A percentile compares a stretch with the other conserved stretches of the same genome.
Evolutionary conservation across 2,888 invertebrate genomes (phyloP).

Genomic region (Therioaphis trifolii): DNA sequence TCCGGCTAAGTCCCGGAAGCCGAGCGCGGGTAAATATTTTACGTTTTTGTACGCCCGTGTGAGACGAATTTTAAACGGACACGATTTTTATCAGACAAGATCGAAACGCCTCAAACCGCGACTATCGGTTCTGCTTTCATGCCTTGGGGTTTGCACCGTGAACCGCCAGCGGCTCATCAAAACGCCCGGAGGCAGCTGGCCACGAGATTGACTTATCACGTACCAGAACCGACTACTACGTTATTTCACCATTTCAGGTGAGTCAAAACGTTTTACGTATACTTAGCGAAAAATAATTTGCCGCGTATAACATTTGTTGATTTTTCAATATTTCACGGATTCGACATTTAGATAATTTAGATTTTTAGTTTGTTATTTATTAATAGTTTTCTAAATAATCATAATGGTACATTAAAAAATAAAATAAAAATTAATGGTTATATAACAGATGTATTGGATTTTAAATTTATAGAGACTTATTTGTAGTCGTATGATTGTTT

Average conservation of each 20-base stretch:
- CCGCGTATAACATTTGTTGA: no score
- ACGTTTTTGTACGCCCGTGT: neutral
- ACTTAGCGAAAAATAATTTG: no score
- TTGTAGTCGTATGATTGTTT: no score
- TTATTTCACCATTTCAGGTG: slow-evolving; percentile 58
- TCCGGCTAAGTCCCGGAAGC: slow-evolving; percentile 35
- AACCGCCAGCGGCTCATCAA: slow-evolving; percentile 65
- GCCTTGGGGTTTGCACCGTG: slow-evolving; percentile 62
- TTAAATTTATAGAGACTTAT: no score
- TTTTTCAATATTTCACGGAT: no score
- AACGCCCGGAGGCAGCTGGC: slow-evolving; percentile 57
- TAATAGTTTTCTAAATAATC: no score
- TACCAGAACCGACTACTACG: slow-evolving; percentile 56
- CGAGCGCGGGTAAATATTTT: slow-evolving; percentile 14
- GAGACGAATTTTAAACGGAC: neutral
- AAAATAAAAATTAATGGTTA: no score
- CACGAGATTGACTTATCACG: slow-evolving; percentile 59
- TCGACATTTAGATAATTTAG: no score
- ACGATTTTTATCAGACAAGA: slow-evolving; percentile 12
- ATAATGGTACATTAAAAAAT: no score
- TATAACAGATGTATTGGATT: no score
- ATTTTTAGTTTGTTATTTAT: no score
- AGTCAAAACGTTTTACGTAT: no score
- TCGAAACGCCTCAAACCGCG: slow-evolving; percentile 19
- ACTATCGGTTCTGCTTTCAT: slow-evolving; percentile 63